A percentile compares a stretch with the other conserved stretches of the same genome.
Evolutionary conservation across 2,888 invertebrate species (phyloP).

Genomic region (Erebia palarica): DNA sequence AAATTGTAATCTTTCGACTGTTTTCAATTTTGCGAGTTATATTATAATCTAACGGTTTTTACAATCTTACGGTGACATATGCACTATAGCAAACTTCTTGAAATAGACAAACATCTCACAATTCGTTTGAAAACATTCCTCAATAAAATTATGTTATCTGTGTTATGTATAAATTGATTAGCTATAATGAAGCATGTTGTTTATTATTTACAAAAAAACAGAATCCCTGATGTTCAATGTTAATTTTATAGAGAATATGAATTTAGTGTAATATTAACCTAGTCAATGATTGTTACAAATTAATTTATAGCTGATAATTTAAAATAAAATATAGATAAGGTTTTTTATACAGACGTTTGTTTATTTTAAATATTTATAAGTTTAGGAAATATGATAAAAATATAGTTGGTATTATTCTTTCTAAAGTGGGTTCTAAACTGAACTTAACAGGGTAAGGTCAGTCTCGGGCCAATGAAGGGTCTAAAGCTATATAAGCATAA

Average conservation of each 20-base stretch:
- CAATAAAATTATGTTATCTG: neutral
- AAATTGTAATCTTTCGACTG: too few species aligned
- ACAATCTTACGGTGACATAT: too few species aligned
- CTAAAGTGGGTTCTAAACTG: conserved; percentile 2
- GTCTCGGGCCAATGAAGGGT: neutral
- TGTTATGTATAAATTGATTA: neutral
- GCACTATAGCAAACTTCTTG: too few species aligned
- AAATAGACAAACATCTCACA: neutral
- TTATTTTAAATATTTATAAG: conserved; percentile 8
- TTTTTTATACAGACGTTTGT: conserved; percentile 20
- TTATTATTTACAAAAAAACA: neutral
- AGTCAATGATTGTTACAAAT: conserved; percentile 44
- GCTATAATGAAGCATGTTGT: conserved; percentile 16
- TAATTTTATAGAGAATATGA: conserved; percentile 24
- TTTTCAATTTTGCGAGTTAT: too few species aligned
- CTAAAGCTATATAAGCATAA: too few species aligned
- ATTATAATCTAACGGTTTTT: too few species aligned
- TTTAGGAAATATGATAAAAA: neutral
- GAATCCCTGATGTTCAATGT: conserved; percentile 6
- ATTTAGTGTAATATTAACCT: conserved; percentile 31
- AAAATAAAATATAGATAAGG: conserved; percentile 26
- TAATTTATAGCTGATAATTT: conserved; percentile 25
- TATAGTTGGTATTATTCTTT: neutral
- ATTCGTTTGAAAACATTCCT: neutral
- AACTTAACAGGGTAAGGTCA: neutral